Evolutionary conservation across 2,113 vertebrate species (phyloP).

Genomic region (Tympanuchus pallidicinctus): DNA sequence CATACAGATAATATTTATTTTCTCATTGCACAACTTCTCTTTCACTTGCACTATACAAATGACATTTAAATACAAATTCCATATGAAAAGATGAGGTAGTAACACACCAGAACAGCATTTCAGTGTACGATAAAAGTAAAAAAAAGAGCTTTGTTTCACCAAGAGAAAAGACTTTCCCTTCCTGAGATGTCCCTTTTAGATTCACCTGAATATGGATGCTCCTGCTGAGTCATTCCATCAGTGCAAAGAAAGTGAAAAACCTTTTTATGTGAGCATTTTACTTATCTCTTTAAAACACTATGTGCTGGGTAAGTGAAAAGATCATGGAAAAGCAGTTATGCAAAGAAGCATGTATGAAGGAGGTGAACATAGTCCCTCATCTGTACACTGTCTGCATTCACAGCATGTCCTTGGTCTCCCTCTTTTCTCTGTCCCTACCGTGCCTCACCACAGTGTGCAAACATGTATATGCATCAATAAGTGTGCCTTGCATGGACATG

Average conservation of each 20-base stretch:
- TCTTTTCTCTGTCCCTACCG: not conserved
- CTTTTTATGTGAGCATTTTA: not conserved
- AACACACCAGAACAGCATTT: not conserved
- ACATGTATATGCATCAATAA: not conserved
- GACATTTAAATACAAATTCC: not conserved
- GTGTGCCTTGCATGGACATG: not conserved
- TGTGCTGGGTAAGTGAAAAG: not conserved
- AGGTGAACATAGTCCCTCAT: not conserved
- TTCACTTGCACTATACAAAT: not conserved
- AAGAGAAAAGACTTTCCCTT: not conserved
- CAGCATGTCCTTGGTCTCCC: fast-evolving
- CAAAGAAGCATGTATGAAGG: not conserved
- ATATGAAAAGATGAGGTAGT: not conserved
- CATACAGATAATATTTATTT: not conserved
- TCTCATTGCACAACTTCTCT: not conserved
- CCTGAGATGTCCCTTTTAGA: not conserved
- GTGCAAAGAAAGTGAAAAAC: not conserved
- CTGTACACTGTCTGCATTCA: not conserved
- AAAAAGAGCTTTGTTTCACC: not conserved
- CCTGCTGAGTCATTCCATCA: not conserved
- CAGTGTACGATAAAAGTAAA: not conserved
- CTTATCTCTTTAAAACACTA: not conserved
- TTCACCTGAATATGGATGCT: not conserved
- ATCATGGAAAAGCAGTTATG: not conserved
- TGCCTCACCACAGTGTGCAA: fast-evolving